Evolutionary conservation across 2,888 invertebrate genomes (phyloP).

Genomic region (Phytoseiulus persimilis): DNA sequence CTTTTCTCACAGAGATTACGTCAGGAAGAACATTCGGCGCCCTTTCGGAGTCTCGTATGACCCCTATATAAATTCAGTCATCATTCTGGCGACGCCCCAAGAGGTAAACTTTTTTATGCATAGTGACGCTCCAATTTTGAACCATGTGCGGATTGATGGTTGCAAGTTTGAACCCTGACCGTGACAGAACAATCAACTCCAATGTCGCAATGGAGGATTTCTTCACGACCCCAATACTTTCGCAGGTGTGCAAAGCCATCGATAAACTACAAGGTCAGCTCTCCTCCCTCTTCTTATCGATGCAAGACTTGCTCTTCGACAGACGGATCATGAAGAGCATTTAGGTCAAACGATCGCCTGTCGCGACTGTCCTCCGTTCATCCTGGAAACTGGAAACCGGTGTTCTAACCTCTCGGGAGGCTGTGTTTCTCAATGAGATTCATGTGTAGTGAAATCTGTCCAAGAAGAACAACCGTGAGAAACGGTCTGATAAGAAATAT

Average conservation of each 20-base stretch:
- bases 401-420: too few relatives aligned
- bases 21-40: slow-evolving; percentile 51
- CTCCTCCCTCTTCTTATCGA: not conserved
- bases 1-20: slow-evolving; percentile 50
- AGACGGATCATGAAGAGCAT: not conserved
- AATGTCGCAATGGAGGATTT: too few relatives aligned
- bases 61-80: slow-evolving; percentile 53
- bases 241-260: not conserved
- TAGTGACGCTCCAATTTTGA: too few relatives aligned
- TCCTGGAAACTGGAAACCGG: too few relatives aligned
- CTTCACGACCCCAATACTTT: not conserved
- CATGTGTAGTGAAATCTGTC: too few relatives aligned
- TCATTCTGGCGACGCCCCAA: not conserved
- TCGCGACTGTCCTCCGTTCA: too few relatives aligned
- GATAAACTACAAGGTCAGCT: not conserved
- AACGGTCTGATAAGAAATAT: too few relatives aligned
- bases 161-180: too few relatives aligned
- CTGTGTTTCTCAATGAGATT: too few relatives aligned
- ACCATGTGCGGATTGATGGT: too few relatives aligned
- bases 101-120: not conserved
- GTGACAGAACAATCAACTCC: too few relatives aligned
- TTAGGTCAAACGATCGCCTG: not conserved
- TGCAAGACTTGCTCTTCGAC: not conserved
- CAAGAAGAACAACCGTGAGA: too few relatives aligned
- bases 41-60: slow-evolving; percentile 56